Evolutionary conservation across 2,113 vertebrate species (phyloP), one percentile per base, ranked within the genome.

Genomic region (Regulus satrapa): DNA sequence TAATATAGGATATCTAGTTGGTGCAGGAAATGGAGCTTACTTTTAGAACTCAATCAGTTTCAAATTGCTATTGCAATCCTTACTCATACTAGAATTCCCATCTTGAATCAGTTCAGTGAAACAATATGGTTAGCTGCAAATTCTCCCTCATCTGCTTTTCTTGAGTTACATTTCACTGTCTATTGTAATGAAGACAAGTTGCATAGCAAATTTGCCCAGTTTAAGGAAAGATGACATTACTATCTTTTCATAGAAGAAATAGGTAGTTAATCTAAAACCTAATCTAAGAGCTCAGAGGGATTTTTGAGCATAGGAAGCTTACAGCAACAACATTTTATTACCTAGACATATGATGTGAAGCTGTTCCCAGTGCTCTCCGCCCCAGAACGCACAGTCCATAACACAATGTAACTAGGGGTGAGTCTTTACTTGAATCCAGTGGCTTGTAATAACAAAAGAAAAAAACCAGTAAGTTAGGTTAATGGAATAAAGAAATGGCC

Each of bases 331-430:
- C 2, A 29, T 86, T 87, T 88, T 77, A 76, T 96, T 97, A 99
- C 99, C 99, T 99, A 94, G 99, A 99, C 99, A 99, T 99, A 88
- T 99, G 99, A 97, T 99, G 99, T 25, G 99, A 99, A 38, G 99
- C 99, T 29, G 99, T 99, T 61, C 99, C 99, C 92, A 99, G 85
- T 14, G 99, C 99, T 98, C 99, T 98, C 85, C 99, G 98, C 28
- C 99, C 99, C 97, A 99, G 98, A 95, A 99, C 99, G 96, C 99
- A 99, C 28, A 99, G 97, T 66, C 99, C 99, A 8, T 99, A 99
- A 98, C 99, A 99, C 88, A 99, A 96, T 24, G 99, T 98, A 89
- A 99, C 99, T 94, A 99, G 96, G 6, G 98, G 92, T 1, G 99
- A 99, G 91, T 99, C 99, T 91, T 98, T 99, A 95, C 99, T 99